Evolutionary conservation across 2,113 vertebrate species (phyloP), one percentile per base, ranked within the genome.

Genomic region (Sinocyclocheilus maitianheensis): DNA sequence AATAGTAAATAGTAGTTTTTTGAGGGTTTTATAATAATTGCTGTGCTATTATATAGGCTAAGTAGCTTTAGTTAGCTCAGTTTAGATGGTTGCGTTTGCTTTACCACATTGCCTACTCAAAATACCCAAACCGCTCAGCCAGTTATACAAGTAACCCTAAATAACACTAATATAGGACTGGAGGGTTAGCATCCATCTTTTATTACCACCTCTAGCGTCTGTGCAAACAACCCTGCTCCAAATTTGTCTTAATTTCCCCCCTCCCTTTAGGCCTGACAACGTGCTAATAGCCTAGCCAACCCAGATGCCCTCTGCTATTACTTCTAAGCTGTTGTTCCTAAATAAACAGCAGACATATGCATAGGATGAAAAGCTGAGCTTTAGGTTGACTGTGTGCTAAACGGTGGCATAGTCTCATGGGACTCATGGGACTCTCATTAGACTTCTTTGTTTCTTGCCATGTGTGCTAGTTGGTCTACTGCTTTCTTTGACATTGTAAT

Each of bases 71-170:
- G 51, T 58, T 37, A 78, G 51, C 51, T 77, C 0, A 4, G 51
- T 78, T 78, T 37, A 86, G 86, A 90, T 89, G 90, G 90, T 81
- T 89, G 83, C 91, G 90, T 91, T 92, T 93, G 91, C 92, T 90
- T 92, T 91, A 90, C 91, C 90, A 91, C 67, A 88, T 62, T 83
- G 30, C 43, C 26, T 22, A 12, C 26, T 4, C 65, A 83, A 62
- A 69, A 9, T 22, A 34, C 51, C 5, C 65, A 83, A 62, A 69
- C 65, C 37, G 18, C 48, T 84, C 87, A 30, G 86, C 84, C 84
- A 71, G 60, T 91, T 90, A 90, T 69, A 84, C 80, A 77, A 81
- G 37, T 26, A 40, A 91, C 71, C 71, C 77, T 26, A 82, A 89
- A 90, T 89, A 85, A n/a, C 13, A 69, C 62, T 71, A 40, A 75